Conservation (phyloP, 2,888 invertebrate genomes). For the Thysanoteuthis rhombus region DNA sequence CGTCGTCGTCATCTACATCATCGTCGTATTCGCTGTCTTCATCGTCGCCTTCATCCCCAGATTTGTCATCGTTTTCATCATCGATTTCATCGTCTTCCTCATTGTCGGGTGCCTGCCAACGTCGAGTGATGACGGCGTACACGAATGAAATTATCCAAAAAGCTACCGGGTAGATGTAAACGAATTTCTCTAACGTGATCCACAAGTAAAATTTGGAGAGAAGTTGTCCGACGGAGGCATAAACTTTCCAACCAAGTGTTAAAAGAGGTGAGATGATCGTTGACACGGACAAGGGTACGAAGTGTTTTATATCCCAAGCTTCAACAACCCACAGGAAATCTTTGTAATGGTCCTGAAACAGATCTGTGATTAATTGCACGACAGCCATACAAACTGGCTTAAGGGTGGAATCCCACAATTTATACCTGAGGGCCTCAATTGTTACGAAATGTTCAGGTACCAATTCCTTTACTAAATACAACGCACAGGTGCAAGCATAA, state of each 20-base stretch:
- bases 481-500: not conserved
- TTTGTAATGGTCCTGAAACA: slow-evolving; percentile 21
- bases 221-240: not conserved
- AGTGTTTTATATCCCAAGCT: not conserved
- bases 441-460: not conserved
- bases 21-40: not conserved
- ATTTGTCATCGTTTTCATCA: not conserved
- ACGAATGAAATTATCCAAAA: not conserved
- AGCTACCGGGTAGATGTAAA: not conserved
- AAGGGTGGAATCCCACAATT: slow-evolving; percentile 2
- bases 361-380: not conserved
- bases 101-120: not conserved
- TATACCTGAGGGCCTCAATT: not conserved
- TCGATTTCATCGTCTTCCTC: not conserved
- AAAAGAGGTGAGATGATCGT: too few species aligned
- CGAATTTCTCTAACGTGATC: not conserved
- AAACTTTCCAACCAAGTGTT: too few species aligned
- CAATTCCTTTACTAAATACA: not conserved
- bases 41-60: not conserved
- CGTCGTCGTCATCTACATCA: too few species aligned
- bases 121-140: not conserved
- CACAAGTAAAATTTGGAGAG: not conserved
- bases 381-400: not conserved
- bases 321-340: slow-evolving; percentile 17
- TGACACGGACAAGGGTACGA: not conserved